A percentile compares a stretch with the other conserved stretches of the same genome.
Conservation (phyloP, 1,140 invertebrate species). For the Scaptomyza graminum region DNA sequence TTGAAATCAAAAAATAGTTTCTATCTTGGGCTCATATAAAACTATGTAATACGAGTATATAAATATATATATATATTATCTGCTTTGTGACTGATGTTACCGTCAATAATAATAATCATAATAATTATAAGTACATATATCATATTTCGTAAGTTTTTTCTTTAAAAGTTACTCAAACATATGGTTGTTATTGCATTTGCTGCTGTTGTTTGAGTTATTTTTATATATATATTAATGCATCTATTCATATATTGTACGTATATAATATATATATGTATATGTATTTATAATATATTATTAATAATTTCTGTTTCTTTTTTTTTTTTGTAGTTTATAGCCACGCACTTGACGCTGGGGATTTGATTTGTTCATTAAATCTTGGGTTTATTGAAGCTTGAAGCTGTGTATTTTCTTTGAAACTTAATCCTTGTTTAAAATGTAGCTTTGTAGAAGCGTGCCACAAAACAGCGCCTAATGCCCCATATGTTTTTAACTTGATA, state of each 20-base stretch:
- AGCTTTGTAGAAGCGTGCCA: slow-evolving; percentile 33
- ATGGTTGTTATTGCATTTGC: slow-evolving; percentile 32
- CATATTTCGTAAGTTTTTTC: slow-evolving; percentile 44
- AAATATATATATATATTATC: slow-evolving; percentile 39
- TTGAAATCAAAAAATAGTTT: slow-evolving; percentile 28
- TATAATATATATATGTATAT: slow-evolving; percentile 37
- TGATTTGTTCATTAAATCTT: slow-evolving; percentile 11
- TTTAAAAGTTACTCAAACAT: slow-evolving; percentile 45
- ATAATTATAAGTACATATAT: slow-evolving; percentile 2
- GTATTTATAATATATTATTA: slow-evolving; percentile 66
- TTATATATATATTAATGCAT: slow-evolving; percentile 39
- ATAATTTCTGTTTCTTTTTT: slow-evolving; percentile 30
- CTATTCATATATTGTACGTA: slow-evolving; percentile 59
- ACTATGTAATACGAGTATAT: slow-evolving; percentile 20
- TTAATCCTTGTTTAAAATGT: slow-evolving; percentile 36
- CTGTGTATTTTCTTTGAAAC: slow-evolving; percentile 20
- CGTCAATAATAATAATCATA: slow-evolving; percentile 14
- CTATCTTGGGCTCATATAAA: slow-evolving; percentile 21
- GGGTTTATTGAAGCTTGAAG: slow-evolving; percentile 51
- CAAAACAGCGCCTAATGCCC: slow-evolving; percentile 60
- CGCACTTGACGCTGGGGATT: slow-evolving; percentile 62
- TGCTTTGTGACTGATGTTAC: neutral
- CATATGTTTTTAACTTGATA: slow-evolving; percentile 39
- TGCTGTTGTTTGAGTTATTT: slow-evolving; percentile 21
- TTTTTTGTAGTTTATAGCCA: slow-evolving; percentile 45